Base-by-base conservation (phyloP, 2,888 invertebrate species). In the Aporophyla nigra region DNA sequence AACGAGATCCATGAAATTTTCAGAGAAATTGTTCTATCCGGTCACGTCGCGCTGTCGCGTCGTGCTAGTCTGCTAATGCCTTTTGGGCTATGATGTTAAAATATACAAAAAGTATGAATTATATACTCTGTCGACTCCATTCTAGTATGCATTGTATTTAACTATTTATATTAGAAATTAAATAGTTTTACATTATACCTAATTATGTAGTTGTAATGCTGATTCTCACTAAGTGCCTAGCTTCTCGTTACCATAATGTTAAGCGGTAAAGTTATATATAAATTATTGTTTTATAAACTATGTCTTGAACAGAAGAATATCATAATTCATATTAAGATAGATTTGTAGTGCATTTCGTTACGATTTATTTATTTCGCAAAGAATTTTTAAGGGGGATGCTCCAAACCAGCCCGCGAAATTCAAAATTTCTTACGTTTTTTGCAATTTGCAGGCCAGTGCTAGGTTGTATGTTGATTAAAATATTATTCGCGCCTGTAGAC, bases 151-250 rank as follows among this genome's bases (percentile, higher is more conserved):
- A 79, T 76, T 80, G 71, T 82, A 78, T 68, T 70, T 61, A 71
- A 75, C 58, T 76, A 62, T 76, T 70, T 77, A 72, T 72, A 71
- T 72, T 80, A 77, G 62, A 58, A 65, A 74, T 51, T 66, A 74
- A 70, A 76, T 76, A 77, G 69, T 71, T 70, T 75, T 66, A 72
- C 21, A 46, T 46, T 46, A 10, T 46, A 46, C 43, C 43, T 46
- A 46, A 46, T 46, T 46, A 46, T 46, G 43, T 46, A 46, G 43
- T 46, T 46, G 43, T 46, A 46, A 82, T 74, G 86, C 84, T 88
- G 76, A 82, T 84, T 87, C 84, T 91, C 92, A 94, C 92, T 89
- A 94, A 93, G 94, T 94, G 94, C 94, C 94, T 94, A 89, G 92
- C 89, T 91, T 69, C 77, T 84, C 72, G 88, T 89, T 89, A 91